These are phyloP conservation scores for Metallyticus violacea DNA, from an alignment of 2,888 invertebrate species.

Conservation along the genomic window DNA sequence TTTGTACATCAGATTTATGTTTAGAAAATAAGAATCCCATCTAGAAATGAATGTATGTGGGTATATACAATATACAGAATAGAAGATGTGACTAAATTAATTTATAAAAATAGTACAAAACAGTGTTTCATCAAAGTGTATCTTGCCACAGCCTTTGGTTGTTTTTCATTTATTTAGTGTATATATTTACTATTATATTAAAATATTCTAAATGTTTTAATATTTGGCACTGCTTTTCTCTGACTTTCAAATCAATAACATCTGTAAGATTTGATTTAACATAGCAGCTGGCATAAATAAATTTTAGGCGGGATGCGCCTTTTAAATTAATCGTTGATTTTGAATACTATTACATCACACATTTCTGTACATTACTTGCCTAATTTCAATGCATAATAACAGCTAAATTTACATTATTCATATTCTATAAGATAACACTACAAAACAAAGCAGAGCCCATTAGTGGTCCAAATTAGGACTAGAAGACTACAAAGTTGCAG, in stretches of 20 bases:
- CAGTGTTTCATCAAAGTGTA: no score
- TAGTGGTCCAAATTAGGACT: not conserved
- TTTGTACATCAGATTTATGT: no score
- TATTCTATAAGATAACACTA: not conserved
- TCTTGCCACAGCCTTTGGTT: not conserved
- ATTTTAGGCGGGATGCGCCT: not conserved
- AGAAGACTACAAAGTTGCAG: not conserved
- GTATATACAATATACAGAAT: no score
- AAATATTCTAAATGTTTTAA: not conserved
- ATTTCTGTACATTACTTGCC: not conserved
- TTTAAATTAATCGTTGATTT: not conserved
- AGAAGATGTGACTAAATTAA: no score
- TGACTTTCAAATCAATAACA: not conserved
- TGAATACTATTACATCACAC: not conserved
- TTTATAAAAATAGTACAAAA: no score
- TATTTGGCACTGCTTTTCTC: not conserved
- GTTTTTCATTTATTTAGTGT: not conserved
- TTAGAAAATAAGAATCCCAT: no score
- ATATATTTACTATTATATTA: not conserved
- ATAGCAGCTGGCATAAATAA: not conserved
- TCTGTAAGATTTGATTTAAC: not conserved
- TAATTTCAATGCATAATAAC: not conserved
- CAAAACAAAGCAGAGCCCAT: not conserved
- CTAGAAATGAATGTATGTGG: no score
- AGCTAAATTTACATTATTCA: not conserved